Evolutionary conservation across 2,113 vertebrate genomes (phyloP), one percentile per base, ranked within the genome.

Genomic region (Brachionichthys hirsutus): DNA sequence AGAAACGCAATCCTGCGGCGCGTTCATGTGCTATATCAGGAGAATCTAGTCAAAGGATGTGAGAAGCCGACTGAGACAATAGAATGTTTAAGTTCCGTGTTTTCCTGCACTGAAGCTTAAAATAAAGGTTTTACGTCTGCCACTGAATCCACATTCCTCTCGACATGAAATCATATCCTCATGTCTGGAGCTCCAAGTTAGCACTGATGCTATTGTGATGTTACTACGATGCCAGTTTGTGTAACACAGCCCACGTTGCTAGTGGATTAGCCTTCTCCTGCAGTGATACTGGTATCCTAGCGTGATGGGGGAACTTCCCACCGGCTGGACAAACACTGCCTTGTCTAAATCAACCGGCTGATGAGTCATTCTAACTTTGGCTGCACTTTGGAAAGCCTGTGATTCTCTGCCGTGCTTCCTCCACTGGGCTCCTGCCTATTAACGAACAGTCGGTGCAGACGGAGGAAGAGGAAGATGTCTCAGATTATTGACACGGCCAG

Each of bases 1-100:
- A 55, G 19, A 38, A 12, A 58, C 35, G 53, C 59, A 46, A 17
- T 42, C 41, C 30, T 16, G 52, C 15, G 43, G 16, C 58, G 66
- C 12, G 1, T 50, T 68, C 30, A 45, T 17, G 35, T 53, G 44
- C 3, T 40, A 12, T 40, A 12, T 40, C 36, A 40, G 24, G 24
- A 30, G 24, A 30, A 3, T 6, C 24, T 30, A 30, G 8, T 12
- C 3, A 3, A 42, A 42, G 12, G 14, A 54, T 17, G 20, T 19
- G 42, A 42, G 18, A 45, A 20, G 11, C 36, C 38, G 24, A 60
- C 18, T 12, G 1, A 19, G 17, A 14, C 47, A 42, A 41, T 3
- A 47, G 20, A 1, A 7, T 49, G 11, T 54, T 7, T 24, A 13
- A 15, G 38, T 13, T 35, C 14, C 12, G 16, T 1, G 6, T 14